These are phyloP conservation scores for Nothocercus nigrocapillus DNA, from an alignment of 2,113 vertebrate genomes.

Conservation along the genomic window DNA sequence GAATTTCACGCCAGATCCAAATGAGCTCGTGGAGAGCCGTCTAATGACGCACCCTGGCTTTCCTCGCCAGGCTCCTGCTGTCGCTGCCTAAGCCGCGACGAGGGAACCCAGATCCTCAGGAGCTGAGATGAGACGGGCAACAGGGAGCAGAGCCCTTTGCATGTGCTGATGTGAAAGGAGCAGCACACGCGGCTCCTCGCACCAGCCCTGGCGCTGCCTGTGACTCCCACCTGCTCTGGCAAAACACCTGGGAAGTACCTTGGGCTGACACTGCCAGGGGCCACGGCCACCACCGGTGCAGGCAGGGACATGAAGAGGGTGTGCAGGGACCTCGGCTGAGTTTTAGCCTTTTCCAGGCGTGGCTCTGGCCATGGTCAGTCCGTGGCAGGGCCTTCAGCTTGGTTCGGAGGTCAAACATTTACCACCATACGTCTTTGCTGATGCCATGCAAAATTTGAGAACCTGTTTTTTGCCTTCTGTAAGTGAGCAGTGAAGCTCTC, in stretches of 20 bases:
- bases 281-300: too few relatives aligned
- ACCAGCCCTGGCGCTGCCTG: too few relatives aligned
- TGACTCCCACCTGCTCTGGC: too few relatives aligned
- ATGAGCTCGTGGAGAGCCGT: neutral
- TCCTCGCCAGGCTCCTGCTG: neutral
- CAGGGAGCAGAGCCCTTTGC: neutral
- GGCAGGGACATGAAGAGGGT: too few relatives aligned
- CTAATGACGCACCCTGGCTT: neutral
- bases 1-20: too few relatives aligned
- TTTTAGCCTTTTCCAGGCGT: neutral
- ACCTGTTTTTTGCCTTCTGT: neutral
- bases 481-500: neutral
- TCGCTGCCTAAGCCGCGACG: neutral
- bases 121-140: neutral
- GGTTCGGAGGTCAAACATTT: neutral
- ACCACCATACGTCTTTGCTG: neutral
- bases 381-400: neutral
- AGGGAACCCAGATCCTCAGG: neutral
- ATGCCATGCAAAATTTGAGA: neutral
- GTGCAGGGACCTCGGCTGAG: neutral
- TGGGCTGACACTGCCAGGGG: too few relatives aligned
- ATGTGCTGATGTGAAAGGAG: rapidly evolving
- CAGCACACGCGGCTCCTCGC: too few relatives aligned
- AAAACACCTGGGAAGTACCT: too few relatives aligned
- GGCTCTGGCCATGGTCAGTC: neutral